Percentiles rank a stretch among this genome's conserved stretches.
These are phyloP conservation scores for Siderastrea radians DNA, from an alignment of 92 coral and sea anemone genomes.

Conservation along the genomic window DNA sequence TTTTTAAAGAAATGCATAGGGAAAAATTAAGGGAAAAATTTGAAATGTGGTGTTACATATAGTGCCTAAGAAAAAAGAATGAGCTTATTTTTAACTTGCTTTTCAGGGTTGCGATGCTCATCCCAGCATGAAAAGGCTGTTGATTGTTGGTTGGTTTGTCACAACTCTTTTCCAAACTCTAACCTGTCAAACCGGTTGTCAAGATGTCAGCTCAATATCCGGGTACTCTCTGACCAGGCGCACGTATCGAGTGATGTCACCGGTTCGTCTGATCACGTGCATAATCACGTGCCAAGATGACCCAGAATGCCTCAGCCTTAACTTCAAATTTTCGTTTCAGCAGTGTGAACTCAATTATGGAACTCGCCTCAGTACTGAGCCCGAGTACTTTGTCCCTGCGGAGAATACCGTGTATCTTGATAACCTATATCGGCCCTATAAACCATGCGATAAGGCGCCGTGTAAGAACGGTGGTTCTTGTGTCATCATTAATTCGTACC, in stretches of 20 bases:
- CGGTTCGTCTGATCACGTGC: conserved; percentile 62
- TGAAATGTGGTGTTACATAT: not conserved
- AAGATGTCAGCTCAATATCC: conserved; percentile 51
- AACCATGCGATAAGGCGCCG: conserved; percentile 67
- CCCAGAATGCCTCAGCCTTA: conserved; percentile 67
- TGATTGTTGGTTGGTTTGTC: not conserved
- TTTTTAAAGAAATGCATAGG: too few relatives aligned
- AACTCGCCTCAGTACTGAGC: conserved; percentile 28
- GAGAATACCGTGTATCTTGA: conserved; percentile 53
- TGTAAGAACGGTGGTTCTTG: conserved; percentile 68
- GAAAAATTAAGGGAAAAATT: too few relatives aligned
- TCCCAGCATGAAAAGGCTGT: not conserved
- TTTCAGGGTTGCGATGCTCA: not conserved
- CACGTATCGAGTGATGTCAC: conserved; percentile 45
- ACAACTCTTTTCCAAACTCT: not conserved
- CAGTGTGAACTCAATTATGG: conserved; percentile 63
- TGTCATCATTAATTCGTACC: conserved; percentile 23
- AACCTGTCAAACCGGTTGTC: conserved; percentile 45
- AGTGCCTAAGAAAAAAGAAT: not conserved
- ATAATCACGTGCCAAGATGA: conserved; percentile 66
- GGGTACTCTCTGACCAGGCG: conserved; percentile 56
- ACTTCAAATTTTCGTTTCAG: conserved; percentile 42
- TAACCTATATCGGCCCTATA: conserved; percentile 45
- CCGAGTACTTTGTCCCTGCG: conserved; percentile 19
- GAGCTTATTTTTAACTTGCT: not conserved